Percentiles rank a stretch among this genome's conserved stretches.
Evolutionary conservation across 1,140 invertebrate genomes (phyloP).

Genomic region (Heliconius congener): DNA sequence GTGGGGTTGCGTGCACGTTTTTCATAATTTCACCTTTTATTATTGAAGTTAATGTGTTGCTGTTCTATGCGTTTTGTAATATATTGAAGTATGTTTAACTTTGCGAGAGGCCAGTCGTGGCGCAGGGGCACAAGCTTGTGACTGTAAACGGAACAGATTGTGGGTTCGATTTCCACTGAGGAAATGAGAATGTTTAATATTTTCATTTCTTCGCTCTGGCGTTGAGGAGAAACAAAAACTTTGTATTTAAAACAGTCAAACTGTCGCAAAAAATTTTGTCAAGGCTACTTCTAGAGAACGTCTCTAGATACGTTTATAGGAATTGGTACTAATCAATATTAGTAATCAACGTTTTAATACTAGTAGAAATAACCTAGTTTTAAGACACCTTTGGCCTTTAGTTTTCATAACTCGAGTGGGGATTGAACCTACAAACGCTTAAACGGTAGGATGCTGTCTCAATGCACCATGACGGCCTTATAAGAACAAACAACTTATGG

Average conservation of each 20-base stretch:
- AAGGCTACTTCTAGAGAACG: too few species aligned
- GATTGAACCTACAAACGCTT: background rate
- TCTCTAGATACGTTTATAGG: too few species aligned
- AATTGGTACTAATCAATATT: too few species aligned
- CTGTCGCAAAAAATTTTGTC: background rate
- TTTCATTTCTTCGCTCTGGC: too few species aligned
- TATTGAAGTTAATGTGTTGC: background rate
- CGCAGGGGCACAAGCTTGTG: too few species aligned
- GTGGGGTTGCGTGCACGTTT: background rate
- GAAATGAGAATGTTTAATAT: too few species aligned
- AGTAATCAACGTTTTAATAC: too few species aligned
- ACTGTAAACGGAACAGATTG: too few species aligned
- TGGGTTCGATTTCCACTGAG: too few species aligned
- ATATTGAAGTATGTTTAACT: background rate
- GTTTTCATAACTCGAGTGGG: background rate
- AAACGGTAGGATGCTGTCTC: background rate
- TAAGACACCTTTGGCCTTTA: too few species aligned
- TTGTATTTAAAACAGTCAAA: background rate
- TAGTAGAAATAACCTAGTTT: too few species aligned
- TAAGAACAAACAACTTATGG: background rate
- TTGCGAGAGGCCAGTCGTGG: too few species aligned
- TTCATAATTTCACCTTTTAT: conserved; percentile 10
- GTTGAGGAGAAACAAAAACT: background rate
- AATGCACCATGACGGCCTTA: background rate
- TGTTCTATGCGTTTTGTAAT: background rate